Evolutionary conservation across 2,797 vertebrate genomes (phyloP), one percentile per base, ranked within the genome.

Genomic region (Platalea minor): DNA sequence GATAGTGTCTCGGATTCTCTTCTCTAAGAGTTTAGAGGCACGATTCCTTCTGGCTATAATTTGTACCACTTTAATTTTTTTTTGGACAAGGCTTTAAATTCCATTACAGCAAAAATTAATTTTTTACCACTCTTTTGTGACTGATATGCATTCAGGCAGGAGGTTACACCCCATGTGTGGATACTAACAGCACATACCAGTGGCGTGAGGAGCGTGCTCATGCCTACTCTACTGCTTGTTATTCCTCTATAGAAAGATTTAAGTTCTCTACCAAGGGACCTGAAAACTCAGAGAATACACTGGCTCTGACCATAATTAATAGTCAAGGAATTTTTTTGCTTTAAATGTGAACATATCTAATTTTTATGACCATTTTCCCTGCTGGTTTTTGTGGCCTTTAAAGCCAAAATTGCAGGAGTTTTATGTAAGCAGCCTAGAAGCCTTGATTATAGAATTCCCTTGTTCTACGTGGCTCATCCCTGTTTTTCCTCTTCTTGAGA

Each of bases 181-280:
- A 35, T 77, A 28, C 8, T 23, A 60, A 37, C 28, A 67, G 41
- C 20, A 53, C 7, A 9, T 37, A 60, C 7, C 9, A 8, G 10
- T 17, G 18, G 23, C 0, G 0, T n/a, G 33, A 82, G 24, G 16
- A 57, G 5, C 1, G 0, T 74, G n/a, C 4, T 70, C 21, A 25
- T 69, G 21, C 12, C 41, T 60, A 14, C 9, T 50, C 20, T 31
- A 8, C 28, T 68, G 24, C 43, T 39, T 57, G 9, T 46, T 54
- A 9, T 46, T 85, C 69, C 45, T 91, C 45, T 72, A 85, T 8
- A 41, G 17, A 57, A 85, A 53, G 20, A n/a, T 64, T 78, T 78
- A 26, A 10, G 7, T 11, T 83, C 41, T 88, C 7, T 17, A 35
- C 13, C 24, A 67, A 57, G 60, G 33, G 25, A 84, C 23, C 9